These are phyloP conservation scores for Drosophila bifasciata DNA, from an alignment of 1,140 invertebrate genomes.

Conservation along the genomic window DNA sequence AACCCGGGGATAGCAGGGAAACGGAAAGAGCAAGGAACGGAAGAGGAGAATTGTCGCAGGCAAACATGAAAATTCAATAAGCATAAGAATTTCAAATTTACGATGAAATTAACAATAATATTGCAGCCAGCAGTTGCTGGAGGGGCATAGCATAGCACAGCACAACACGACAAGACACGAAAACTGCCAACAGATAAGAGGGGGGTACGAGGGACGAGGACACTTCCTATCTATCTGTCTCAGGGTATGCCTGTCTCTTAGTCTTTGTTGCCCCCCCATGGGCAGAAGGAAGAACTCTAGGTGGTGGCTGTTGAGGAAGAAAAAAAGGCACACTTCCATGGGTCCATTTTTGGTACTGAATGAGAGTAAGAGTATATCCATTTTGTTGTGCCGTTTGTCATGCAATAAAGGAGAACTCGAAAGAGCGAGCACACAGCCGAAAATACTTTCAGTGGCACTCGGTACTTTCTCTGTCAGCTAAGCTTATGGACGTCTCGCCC, in stretches of 20 bases:
- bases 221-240: conserved; percentile 35
- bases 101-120: conserved; percentile 82
- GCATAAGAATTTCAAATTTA: conserved; percentile 82
- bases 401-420: too few relatives aligned
- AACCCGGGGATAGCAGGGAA: conserved; percentile 1
- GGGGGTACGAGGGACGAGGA: conserved; percentile 2
- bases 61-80: conserved; percentile 82
- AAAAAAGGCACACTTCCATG: too few relatives aligned
- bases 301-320: not conserved
- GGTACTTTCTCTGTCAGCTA: too few relatives aligned
- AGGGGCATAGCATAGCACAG: conserved; percentile 41
- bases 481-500: too few relatives aligned
- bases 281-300: conserved; percentile 23
- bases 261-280: conserved; percentile 17
- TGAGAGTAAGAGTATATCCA: too few relatives aligned
- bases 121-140: conserved; percentile 64
- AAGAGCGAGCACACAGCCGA: too few relatives aligned
- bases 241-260: conserved; percentile 5
- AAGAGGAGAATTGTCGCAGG: conserved; percentile 44
- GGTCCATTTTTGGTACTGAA: too few relatives aligned
- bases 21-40: conserved; percentile 3
- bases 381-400: too few relatives aligned
- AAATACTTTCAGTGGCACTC: not conserved
- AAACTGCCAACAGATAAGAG: conserved; percentile 27
- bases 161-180: conserved; percentile 31